phyloP scores from a whole-genome alignment of 1,140 invertebrate genomes.

The Steinernema khuongi region DNA sequence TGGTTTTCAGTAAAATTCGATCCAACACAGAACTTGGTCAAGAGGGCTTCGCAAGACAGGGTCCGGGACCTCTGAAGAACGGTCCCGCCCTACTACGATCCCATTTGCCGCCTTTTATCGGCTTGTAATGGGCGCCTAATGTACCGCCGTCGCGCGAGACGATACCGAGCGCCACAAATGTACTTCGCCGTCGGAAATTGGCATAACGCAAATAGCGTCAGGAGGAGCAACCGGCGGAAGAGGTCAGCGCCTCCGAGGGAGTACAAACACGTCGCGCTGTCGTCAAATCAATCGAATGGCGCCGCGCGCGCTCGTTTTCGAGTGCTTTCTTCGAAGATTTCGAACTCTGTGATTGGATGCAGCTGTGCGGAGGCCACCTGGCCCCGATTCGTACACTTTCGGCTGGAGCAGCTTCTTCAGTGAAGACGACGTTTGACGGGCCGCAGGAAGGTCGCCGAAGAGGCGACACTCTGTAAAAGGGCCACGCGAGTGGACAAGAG shows the following conservation, averaged over 20 bases:
- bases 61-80: no score
- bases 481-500: not conserved
- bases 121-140: not conserved
- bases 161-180: not conserved
- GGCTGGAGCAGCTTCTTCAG: not conserved
- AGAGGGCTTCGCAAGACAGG: no score
- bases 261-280: not conserved
- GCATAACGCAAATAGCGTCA: not conserved
- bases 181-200: not conserved
- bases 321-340: not conserved
- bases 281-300: not conserved
- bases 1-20: no score
- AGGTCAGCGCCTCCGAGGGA: not conserved
- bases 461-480: no score
- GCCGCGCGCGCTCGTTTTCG: conserved; percentile 5
- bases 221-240: not conserved
- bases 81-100: no score
- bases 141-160: no score
- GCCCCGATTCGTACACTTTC: not conserved
- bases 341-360: conserved; percentile 11
- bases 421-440: no score
- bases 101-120: no score
- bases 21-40: no score
- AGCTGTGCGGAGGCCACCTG: conserved; percentile 2
- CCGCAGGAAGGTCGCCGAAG: no score